Evolutionary conservation across 2,888 invertebrate genomes (phyloP).

Genomic region (Campaea margaritaria): DNA sequence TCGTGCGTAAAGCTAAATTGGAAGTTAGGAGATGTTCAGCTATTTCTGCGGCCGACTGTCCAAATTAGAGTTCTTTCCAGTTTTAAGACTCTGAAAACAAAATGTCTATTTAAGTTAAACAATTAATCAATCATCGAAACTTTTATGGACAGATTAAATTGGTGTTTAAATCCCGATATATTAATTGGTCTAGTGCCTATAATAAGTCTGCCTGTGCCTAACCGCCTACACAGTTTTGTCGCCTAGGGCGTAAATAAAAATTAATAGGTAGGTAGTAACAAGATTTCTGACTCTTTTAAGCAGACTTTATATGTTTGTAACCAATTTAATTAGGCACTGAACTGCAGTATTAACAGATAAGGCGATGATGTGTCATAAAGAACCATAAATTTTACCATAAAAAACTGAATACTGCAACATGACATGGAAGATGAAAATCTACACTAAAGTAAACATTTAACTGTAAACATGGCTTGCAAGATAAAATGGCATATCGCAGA

Average conservation of each 20-base stretch:
- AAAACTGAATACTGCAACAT: no score
- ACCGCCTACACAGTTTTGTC: background rate
- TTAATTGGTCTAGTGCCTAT: slow-evolving; percentile 7
- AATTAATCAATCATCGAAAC: background rate
- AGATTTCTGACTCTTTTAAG: no score
- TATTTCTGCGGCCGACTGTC: no score
- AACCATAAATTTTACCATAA: no score
- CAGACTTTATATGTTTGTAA: no score
- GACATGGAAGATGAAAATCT: background rate
- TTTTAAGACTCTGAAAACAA: background rate
- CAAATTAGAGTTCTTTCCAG: background rate
- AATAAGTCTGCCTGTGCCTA: no score
- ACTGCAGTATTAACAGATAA: no score
- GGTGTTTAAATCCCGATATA: background rate
- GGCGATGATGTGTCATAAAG: no score
- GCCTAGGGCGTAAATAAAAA: background rate
- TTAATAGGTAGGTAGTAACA: background rate
- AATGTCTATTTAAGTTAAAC: background rate
- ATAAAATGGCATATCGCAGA: slow-evolving; percentile 25
- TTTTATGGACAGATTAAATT: background rate
- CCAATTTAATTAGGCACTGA: no score
- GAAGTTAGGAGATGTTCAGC: no score
- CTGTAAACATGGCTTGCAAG: slow-evolving; percentile 15
- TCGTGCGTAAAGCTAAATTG: no score
- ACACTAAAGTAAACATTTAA: slow-evolving; percentile 6